Percentiles rank a stretch among this genome's conserved stretches.
These are phyloP conservation scores for Eospalax fontanierii DNA, from an alignment of 2,797 vertebrate genomes.

Conservation along the genomic window DNA sequence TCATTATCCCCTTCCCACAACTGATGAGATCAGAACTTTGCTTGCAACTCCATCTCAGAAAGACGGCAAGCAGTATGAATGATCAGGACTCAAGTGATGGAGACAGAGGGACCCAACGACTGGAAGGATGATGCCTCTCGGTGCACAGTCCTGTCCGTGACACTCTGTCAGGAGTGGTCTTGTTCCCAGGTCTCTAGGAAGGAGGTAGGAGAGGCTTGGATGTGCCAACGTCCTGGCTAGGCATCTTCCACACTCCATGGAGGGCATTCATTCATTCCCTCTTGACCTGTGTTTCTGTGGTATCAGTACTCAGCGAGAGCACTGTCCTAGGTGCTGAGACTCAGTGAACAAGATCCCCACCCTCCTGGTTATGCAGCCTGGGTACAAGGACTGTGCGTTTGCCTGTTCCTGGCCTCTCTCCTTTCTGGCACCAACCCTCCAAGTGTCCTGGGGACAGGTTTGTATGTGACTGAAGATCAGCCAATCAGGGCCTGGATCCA, in stretches of 20 bases:
- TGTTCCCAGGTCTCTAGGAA: not conserved
- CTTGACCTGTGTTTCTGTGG: rapidly evolving
- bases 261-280: not conserved
- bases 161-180: not conserved
- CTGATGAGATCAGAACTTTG: not conserved
- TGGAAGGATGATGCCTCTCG: not conserved
- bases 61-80: not conserved
- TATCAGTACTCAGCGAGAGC: rapidly evolving
- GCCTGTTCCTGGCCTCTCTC: not conserved
- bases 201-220: not conserved
- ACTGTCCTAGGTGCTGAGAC: not conserved
- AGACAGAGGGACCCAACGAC: not conserved
- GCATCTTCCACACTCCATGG: rapidly evolving
- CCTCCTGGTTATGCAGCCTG: not conserved
- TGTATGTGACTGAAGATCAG: not conserved
- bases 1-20: not conserved
- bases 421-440: not conserved
- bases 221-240: rapidly evolving
- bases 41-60: not conserved
- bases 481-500: not conserved
- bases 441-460: not conserved
- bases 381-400: not conserved
- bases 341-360: not conserved
- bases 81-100: not conserved
- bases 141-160: not conserved